Percentiles rank a stretch among this genome's conserved stretches.
phyloP scores from a whole-genome alignment of 2,113 vertebrate species.

The Dasyornis broadbenti region DNA sequence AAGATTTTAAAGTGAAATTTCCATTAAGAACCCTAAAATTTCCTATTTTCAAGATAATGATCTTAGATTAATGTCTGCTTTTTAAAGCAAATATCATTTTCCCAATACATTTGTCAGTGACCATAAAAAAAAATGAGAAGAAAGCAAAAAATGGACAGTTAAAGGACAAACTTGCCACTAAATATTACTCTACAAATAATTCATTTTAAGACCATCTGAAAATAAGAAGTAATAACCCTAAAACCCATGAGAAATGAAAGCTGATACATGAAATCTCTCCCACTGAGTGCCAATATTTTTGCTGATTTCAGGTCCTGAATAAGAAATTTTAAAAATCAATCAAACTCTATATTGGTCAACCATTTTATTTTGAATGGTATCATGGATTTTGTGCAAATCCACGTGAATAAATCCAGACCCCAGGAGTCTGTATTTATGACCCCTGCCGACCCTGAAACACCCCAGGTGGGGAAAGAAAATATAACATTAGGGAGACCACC shows the following conservation, averaged over 20 bases:
- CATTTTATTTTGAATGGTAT: not conserved
- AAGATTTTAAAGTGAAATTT: not conserved
- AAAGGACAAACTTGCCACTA: not conserved
- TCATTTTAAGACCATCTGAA: not conserved
- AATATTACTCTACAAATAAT: not conserved
- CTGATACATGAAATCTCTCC: not conserved
- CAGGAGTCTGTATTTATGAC: not conserved
- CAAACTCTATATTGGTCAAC: not conserved
- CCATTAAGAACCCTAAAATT: not conserved
- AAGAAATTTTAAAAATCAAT: not conserved
- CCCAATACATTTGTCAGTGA: not conserved
- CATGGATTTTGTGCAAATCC: not conserved
- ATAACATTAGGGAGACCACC: not conserved
- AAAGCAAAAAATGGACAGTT: not conserved
- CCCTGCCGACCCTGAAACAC: not conserved
- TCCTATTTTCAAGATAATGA: not conserved
- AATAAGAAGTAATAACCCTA: not conserved
- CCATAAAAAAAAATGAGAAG: not conserved
- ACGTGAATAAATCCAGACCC: not conserved
- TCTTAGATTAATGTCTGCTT: not conserved
- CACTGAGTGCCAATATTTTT: not conserved
- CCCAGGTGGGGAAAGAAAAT: not conserved
- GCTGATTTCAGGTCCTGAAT: not conserved
- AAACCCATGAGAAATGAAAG: not conserved
- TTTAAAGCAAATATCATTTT: not conserved